Conservation (phyloP, 1,140 invertebrate genomes). For the Gryllus bimaculatus region DNA sequence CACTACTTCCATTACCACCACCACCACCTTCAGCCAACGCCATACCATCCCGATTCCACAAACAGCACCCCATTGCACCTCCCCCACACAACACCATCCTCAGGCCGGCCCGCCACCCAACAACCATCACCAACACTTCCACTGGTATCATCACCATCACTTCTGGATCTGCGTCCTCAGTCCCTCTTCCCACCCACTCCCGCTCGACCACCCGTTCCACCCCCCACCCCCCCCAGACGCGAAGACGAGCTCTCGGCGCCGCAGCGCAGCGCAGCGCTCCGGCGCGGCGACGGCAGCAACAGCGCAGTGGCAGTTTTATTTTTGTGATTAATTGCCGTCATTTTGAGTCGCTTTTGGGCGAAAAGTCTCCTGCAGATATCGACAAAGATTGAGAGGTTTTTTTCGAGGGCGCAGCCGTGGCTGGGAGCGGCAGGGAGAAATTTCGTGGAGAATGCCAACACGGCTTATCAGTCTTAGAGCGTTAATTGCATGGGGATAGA, state of each 20-base stretch:
- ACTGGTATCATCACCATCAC: too few species aligned
- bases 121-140: too few species aligned
- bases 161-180: too few species aligned
- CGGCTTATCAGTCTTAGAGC: conserved; percentile 10
- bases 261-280: background rate
- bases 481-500: conserved; percentile 9
- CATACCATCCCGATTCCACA: too few species aligned
- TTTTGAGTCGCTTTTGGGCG: conserved; percentile 8
- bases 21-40: too few species aligned
- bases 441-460: background rate
- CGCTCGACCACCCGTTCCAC: too few species aligned
- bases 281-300: background rate
- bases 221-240: too few species aligned
- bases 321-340: conserved; percentile 12
- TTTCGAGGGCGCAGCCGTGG: background rate
- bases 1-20: too few species aligned
- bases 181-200: too few species aligned
- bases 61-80: too few species aligned
- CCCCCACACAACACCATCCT: too few species aligned
- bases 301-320: background rate
- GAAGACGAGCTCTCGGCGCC: background rate
- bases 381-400: conserved; percentile 14
- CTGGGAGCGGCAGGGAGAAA: background rate
- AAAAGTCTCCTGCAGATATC: conserved; percentile 11
- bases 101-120: too few species aligned